These are phyloP conservation scores for Coremacera marginata DNA, from an alignment of 2,888 invertebrate species.

Conservation along the genomic window DNA sequence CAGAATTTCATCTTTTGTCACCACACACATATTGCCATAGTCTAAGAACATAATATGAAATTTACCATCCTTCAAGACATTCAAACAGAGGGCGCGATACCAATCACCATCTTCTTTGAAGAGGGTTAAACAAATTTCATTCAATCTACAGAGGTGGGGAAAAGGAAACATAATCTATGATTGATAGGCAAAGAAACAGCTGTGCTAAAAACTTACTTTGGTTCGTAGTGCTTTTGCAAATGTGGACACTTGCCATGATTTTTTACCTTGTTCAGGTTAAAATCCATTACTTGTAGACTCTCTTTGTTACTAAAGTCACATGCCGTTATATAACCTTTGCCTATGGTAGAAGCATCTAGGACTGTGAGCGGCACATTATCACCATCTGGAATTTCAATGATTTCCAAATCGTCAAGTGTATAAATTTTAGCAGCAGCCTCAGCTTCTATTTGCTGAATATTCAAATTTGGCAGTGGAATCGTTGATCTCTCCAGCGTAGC, in stretches of 20 bases:
- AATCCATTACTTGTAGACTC: conserved; percentile 45
- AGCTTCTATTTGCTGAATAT: background rate
- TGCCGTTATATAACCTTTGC: conserved; percentile 50
- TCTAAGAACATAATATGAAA: conserved; percentile 54
- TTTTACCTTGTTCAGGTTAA: conserved; percentile 43
- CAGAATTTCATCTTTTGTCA: conserved; percentile 50
- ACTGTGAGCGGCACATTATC: conserved; percentile 48
- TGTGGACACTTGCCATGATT: conserved; percentile 47
- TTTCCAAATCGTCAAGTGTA: conserved; percentile 48
- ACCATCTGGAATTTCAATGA: conserved; percentile 50
- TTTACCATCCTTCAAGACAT: conserved; percentile 44
- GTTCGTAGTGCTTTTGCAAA: conserved; percentile 46
- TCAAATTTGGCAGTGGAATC: conserved; percentile 4
- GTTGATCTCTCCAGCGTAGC: background rate
- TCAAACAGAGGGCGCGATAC: conserved; percentile 55
- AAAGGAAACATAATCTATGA: background rate
- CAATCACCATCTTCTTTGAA: conserved; percentile 53
- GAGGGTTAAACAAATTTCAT: conserved; percentile 53
- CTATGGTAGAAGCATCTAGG: conserved; percentile 49
- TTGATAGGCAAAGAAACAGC: background rate
- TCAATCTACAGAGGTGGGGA: conserved; percentile 39
- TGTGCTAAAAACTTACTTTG: conserved; percentile 46
- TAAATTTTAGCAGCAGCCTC: conserved; percentile 33
- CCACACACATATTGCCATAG: conserved; percentile 52
- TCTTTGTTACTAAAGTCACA: conserved; percentile 46